Percentiles rank a stretch among this genome's conserved stretches.
These are phyloP conservation scores for Haliclona indistincta DNA, from an alignment of 37 sponge, comb jelly and placozoan species.

Conservation along the genomic window DNA sequence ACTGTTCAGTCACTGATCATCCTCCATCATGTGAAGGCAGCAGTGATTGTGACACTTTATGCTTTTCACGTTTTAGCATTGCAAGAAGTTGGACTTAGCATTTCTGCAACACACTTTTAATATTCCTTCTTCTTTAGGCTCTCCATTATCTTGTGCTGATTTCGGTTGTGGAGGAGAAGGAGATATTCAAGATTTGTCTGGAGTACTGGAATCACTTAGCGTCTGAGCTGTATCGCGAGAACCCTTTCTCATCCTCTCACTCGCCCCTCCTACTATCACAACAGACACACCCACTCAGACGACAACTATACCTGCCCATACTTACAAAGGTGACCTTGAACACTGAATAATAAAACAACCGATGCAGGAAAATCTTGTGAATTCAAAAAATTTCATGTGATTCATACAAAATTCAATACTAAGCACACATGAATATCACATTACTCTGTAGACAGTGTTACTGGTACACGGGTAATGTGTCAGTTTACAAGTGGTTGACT, in stretches of 20 bases:
- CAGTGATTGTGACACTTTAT: too few species aligned
- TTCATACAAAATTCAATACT: too few species aligned
- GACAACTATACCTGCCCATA: conserved; percentile 84
- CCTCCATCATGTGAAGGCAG: too few species aligned
- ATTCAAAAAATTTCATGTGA: background rate
- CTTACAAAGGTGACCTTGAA: conserved; percentile 49
- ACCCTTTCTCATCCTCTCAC: conserved; percentile 71
- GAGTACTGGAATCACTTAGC: conserved; percentile 98
- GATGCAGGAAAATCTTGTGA: background rate
- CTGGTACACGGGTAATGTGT: too few species aligned
- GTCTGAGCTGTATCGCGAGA: conserved; percentile 90
- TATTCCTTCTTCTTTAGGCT: conserved; percentile 59
- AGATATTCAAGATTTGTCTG: conserved; percentile 99
- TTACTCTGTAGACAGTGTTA: too few species aligned
- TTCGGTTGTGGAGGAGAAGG: conserved; percentile 97
- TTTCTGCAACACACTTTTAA: background rate
- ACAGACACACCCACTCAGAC: conserved; percentile 60
- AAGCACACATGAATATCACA: too few species aligned
- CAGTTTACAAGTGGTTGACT: too few species aligned
- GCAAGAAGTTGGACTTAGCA: too few species aligned
- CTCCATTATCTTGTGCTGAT: conserved; percentile 95
- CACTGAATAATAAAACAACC: background rate
- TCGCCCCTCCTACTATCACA: conserved; percentile 39
- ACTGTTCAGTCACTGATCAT: too few species aligned
- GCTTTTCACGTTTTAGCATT: too few species aligned